Conservation (phyloP, 1,140 invertebrate genomes). For the Bradysia coprophila region DNA sequence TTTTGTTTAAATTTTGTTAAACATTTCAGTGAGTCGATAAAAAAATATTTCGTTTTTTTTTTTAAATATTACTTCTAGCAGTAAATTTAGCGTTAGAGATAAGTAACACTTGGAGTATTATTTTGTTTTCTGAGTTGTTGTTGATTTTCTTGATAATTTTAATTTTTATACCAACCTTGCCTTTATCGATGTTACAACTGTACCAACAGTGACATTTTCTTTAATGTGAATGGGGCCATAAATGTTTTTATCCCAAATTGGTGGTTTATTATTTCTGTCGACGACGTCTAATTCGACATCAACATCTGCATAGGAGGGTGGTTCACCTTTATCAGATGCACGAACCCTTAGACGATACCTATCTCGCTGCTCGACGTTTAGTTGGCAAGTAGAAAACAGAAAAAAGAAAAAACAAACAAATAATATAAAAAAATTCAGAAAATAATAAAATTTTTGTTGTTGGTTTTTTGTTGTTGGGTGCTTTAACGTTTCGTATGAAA, state of each 20-base stretch:
- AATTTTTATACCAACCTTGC: constrained; percentile 90
- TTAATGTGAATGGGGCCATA: constrained; percentile 91
- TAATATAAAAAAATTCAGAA: constrained; percentile 1
- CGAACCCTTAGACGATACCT: constrained; percentile 85
- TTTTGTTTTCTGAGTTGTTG: constrained; percentile 3
- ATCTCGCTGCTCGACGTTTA: constrained; percentile 53
- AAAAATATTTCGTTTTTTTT: too few species aligned
- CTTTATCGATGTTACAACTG: constrained; percentile 89
- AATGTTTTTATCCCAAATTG: constrained; percentile 80
- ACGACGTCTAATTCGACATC: constrained; percentile 94
- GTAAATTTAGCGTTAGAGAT: not conserved
- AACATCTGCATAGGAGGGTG: constrained; percentile 77
- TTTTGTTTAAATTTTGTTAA: too few species aligned
- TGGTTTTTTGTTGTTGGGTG: too few species aligned
- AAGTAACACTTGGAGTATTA: not conserved
- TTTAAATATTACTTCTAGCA: too few species aligned
- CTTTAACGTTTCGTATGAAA: too few species aligned
- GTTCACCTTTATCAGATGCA: constrained; percentile 77
- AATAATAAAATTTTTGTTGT: not conserved
- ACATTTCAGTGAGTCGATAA: too few species aligned
- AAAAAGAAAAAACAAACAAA: constrained; percentile 1
- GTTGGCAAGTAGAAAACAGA: not conserved
- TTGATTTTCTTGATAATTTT: too few species aligned
- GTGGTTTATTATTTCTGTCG: constrained; percentile 94
- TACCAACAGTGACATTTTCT: constrained; percentile 96